Evolutionary conservation across 2,113 vertebrate species (phyloP), one percentile per base, ranked within the genome.

Genomic region (Lophura nycthemera): DNA sequence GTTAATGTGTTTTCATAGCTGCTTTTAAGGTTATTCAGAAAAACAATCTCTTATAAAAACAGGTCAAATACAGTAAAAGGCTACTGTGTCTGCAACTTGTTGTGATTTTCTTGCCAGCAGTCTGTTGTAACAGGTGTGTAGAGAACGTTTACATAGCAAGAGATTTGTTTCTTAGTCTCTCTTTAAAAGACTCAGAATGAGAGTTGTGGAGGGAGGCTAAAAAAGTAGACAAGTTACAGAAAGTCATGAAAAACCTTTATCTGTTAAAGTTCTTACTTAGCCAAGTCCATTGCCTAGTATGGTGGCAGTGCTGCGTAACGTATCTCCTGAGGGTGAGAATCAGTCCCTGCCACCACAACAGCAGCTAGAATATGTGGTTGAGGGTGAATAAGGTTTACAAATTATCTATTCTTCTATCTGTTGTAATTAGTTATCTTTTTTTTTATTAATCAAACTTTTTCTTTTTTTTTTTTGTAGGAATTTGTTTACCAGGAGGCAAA

Each of bases 401-500:
- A 63, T 67, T 48, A 4, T 56, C 36, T 25, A 0, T 65, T 22
- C 64, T 75, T 78, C 30, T 72, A 18, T 79, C 88, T 56, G 9
- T 64, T 88, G 9, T 56, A 60, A 73, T 50, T 43, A 71, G 57
- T 72, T 5, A 64, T n/a, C n/a, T 6, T 1, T 0, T 66, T 88
- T 73, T 86, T 61, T 22, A 32, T 73, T 88, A 64, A 83, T 74
- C 3, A 47, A 43, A 13, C 7, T 27, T 45, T 47, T 42, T 80
- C 14, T 38, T 13, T 81, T 73, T 36, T 36, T 36, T 89, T 93
- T 89, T 94, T 82, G 8, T 95, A 99, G 99, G 98, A 99, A 97
- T 97, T 97, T 99, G 94, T 99, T 99, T 98, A 96, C 98, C 95
- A 98, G 98, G 96, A 98, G 97, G 94, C 99, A 98, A 97, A 98